Evolutionary conservation across 2,888 invertebrate genomes (phyloP).

Genomic region (Lissocephala sabroskyi): DNA sequence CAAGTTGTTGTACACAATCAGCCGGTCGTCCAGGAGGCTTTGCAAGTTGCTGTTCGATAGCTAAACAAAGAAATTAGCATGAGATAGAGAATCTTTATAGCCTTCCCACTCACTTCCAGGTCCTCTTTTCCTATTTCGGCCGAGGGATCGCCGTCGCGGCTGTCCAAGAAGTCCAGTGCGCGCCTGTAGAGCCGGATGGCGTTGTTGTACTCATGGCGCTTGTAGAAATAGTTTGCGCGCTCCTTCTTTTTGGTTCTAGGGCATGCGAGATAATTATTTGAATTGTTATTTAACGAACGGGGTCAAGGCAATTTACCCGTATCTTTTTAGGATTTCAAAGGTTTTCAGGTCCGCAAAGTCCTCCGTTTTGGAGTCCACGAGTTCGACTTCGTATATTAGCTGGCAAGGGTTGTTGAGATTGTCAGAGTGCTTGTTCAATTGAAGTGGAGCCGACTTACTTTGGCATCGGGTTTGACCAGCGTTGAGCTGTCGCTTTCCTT

Average conservation of each 20-base stretch:
- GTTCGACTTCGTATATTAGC: conserved; percentile 79
- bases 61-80: conserved; percentile 40
- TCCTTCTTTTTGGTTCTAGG: conserved; percentile 82
- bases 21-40: conserved; percentile 82
- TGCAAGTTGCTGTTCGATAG: conserved; percentile 77
- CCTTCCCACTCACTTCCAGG: conserved; percentile 41
- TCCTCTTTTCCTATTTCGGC: conserved; percentile 74
- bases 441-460: no score
- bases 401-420: no score
- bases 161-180: conserved; percentile 86
- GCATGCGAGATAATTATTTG: no score
- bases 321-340: conserved; percentile 79
- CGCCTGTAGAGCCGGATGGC: conserved; percentile 91
- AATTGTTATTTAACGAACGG: no score
- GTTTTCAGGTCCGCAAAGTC: conserved; percentile 79
- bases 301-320: conserved; percentile 76
- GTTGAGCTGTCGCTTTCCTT: conserved; percentile 73
- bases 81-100: not conserved
- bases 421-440: no score
- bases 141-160: conserved; percentile 78
- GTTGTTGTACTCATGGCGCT: conserved; percentile 83
- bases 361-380: conserved; percentile 80
- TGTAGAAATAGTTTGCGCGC: conserved; percentile 93
- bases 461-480: conserved; percentile 77
- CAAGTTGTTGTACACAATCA: conserved; percentile 92